These are phyloP conservation scores for Polypedilum pembai DNA, from an alignment of 1,140 invertebrate genomes.

Conservation along the genomic window DNA sequence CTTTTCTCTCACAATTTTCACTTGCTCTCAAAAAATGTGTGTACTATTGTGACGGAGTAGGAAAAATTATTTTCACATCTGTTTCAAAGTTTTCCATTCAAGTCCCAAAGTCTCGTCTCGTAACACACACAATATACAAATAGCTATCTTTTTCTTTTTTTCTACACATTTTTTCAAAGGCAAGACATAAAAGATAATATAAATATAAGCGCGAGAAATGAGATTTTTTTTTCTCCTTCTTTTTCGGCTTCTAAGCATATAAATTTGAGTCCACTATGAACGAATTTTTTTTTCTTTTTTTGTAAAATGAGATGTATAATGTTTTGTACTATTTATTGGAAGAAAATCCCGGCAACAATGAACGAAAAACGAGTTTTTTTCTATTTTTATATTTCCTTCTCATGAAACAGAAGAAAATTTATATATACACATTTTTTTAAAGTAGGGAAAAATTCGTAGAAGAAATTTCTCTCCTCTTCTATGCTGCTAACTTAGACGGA, in stretches of 20 bases:
- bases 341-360: too few species aligned
- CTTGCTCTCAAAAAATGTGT: background rate
- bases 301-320: too few species aligned
- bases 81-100: slow-evolving; percentile 27
- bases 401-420: background rate
- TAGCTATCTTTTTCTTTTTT: background rate
- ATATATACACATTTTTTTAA: background rate
- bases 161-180: background rate
- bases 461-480: too few species aligned
- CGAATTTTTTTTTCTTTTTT: background rate
- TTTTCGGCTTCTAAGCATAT: background rate
- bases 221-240: background rate
- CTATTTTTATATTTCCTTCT: too few species aligned
- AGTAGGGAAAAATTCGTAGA: too few species aligned
- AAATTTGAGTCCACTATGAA: background rate
- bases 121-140: background rate
- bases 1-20: background rate
- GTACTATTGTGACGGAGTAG: slow-evolving; percentile 3
- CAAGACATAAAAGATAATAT: background rate
- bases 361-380: too few species aligned
- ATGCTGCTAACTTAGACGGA: too few species aligned
- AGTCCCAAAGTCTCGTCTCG: slow-evolving; percentile 21
- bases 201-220: background rate
- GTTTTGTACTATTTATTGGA: too few species aligned
- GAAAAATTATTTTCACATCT: slow-evolving; percentile 28